Evolutionary conservation across 53 echinoderm and acorn worm genomes (phyloP), one percentile per base, ranked within the genome.

Genomic region (Echinarachnius parma): DNA sequence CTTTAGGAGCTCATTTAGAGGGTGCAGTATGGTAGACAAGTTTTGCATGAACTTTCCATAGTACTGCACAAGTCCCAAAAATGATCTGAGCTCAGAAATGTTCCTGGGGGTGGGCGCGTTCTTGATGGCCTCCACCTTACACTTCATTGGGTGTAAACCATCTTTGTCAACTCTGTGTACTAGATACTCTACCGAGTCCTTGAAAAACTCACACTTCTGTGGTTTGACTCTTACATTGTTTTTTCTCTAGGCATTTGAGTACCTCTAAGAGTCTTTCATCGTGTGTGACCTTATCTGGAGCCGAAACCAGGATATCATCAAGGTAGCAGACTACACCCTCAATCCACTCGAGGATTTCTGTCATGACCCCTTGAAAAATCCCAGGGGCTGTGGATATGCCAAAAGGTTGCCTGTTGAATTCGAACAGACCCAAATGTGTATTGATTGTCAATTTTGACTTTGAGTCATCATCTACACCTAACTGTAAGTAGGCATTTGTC

Each of bases 31-130:
- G 2, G 68, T 47, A 0, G 89, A 70, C 0, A 88, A 44, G 15
- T 46, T 7, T 21, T 52, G 76, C 4, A 83, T 39, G 46, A 88
- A 83, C 34, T 88, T 88, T 1, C 80, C 80, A 19, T 84, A 53
- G 20, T 84, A 80, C 3, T 84, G 80, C 4, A 80, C 59, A 75
- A 88, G 72, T 9, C 76, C 80, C 35, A 80, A 34, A 45, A 88
- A 88, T 5, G 80, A n/a, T n/a, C n/a, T n/a, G n/a, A 84, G 46
- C 27, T 89, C 89, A 7, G 52, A 48, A 11, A 84, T 28, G 28
- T 57, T 78, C 13, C 52, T 83, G 26, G 80, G 88, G 28, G 14
- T 39, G 0, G 74, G 75, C 33, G 64, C 74, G 13, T 79, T 14
- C 4, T 23, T 47, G 13, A 83, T 87, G 0, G 79, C 88, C 50